Conservation (phyloP, 2,113 vertebrate genomes). For the Sakesphorus luctuosus region DNA sequence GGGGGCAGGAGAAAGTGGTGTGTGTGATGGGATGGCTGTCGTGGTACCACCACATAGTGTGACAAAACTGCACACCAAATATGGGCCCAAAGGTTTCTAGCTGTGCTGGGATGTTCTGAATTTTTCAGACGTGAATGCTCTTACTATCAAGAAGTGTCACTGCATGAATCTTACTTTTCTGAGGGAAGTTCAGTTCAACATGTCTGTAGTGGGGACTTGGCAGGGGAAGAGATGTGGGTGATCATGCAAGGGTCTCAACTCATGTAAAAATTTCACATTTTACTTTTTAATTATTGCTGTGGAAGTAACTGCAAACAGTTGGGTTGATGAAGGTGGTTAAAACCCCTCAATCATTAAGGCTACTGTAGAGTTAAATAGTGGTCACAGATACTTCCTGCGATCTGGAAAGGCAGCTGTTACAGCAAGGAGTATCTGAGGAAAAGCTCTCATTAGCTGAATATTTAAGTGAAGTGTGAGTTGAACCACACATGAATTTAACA, state of each 20-base stretch:
- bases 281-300: neutral
- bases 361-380: neutral
- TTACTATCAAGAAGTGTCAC: neutral
- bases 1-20: no score
- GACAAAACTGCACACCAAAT: neutral
- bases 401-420: neutral
- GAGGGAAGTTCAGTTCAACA: neutral
- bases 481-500: neutral
- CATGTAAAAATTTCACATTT: neutral
- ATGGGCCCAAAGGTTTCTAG: neutral
- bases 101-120: neutral
- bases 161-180: neutral
- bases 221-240: fast-evolving
- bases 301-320: neutral
- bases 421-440: neutral
- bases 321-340: neutral
- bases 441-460: slow-evolving; percentile 10
- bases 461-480: slow-evolving; percentile 18
- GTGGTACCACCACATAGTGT: neutral
- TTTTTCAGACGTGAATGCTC: neutral
- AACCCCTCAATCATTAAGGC: neutral
- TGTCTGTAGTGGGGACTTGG: fast-evolving
- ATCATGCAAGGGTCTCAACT: neutral
- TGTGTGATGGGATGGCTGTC: neutral
- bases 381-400: neutral